Base-by-base conservation (phyloP, 2,888 invertebrate genomes). In the Plebejus melissa region DNA sequence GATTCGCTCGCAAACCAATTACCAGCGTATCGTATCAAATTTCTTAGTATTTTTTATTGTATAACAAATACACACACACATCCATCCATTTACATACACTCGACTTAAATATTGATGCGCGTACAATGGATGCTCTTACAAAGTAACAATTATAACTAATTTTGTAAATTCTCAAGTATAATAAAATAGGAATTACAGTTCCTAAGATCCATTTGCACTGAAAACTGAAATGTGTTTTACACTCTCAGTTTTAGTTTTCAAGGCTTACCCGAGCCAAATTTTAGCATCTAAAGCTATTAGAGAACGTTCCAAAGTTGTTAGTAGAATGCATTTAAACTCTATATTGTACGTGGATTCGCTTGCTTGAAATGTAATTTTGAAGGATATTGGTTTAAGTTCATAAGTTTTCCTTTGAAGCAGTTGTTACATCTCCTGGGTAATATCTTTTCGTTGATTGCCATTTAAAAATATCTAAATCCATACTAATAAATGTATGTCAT, bases 261-360 rank as follows among this genome's bases (percentile, higher is more conserved):
- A 65, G 65, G 71, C 46, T 46, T 46, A 46, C 22, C 41, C 71
- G 71, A 46, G 71, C 41, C 71, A 71, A 71, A 71, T 71, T 46
- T 71, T 71, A 41, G 71, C 41, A 71, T 41, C 41, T 71, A 71
- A 71, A 71, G 71, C 71, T 46, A 71, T 71, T 71, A 71, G 22
- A 28, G 41, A 46, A 46, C 28, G 71, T 71, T 71, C 71, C 46
- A 71, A 71, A 71, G 41, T 71, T 71, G 41, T 46, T 71, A 71
- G 71, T 11, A 16, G 65, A 65, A 71, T 71, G 46, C 28, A 46
- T 22, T 71, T 71, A 71, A 71, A 71, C 41, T 71, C 71, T 22
- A 71, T 28, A 71, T 46, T 71, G 41, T 71, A 28, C 22, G 41
- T 70, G 41, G 22, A n/a, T 46, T 13, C 71, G 65, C 65, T 36